Conservation (phyloP, 2,113 vertebrate genomes). For the Gallinago undulata region DNA sequence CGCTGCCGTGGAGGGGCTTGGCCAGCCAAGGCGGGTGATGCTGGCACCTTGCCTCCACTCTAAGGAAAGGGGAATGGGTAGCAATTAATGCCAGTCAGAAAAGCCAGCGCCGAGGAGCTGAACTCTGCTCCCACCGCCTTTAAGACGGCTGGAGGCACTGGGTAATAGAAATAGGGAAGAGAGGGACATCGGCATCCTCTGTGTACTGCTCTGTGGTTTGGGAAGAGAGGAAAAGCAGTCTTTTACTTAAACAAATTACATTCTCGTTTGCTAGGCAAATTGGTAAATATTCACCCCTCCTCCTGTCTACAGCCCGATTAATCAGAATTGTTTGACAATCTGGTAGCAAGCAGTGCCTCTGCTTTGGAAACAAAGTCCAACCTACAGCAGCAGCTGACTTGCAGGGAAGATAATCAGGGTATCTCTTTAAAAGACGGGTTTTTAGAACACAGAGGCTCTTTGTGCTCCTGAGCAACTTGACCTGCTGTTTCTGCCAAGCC, state of each 20-base stretch:
- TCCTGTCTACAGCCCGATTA: background rate
- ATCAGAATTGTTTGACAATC: background rate
- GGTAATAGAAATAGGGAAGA: background rate
- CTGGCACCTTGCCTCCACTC: background rate
- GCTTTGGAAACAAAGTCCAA: background rate
- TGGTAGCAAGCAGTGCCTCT: background rate
- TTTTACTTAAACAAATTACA: background rate
- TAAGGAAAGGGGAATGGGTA: background rate
- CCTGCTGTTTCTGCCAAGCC: background rate
- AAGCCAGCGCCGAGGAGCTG: background rate
- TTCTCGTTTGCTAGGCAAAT: background rate
- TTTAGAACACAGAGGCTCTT: background rate
- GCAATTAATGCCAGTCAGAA: background rate
- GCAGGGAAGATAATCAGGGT: accelerated
- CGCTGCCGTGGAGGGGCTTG: background rate
- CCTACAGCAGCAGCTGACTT: background rate
- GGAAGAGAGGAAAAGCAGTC: background rate
- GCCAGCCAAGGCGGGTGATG: background rate
- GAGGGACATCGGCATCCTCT: background rate
- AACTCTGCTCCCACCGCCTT: background rate
- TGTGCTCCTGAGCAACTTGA: background rate
- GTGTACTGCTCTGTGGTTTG: background rate
- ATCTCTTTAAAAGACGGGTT: background rate
- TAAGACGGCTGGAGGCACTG: background rate
- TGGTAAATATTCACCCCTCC: background rate